Percentiles rank a stretch among this genome's conserved stretches.
Conservation (phyloP, 1,140 invertebrate species). For the Drosophila ambigua region DNA sequence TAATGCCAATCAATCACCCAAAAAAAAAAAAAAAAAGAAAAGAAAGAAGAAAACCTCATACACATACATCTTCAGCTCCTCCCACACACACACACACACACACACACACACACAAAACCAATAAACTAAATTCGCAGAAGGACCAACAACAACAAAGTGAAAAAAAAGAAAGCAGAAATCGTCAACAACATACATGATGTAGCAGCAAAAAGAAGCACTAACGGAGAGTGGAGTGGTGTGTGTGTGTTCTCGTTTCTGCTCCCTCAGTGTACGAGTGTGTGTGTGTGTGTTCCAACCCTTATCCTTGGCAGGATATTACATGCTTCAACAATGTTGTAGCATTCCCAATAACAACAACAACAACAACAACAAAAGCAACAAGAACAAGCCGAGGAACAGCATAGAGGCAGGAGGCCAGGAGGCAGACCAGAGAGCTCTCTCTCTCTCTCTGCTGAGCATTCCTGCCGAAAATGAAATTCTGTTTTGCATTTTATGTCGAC, state of each 20-base stretch:
- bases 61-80: slow-evolving; percentile 48
- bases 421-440: too few species aligned
- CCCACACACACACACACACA: slow-evolving; percentile 38
- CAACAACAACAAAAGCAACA: slow-evolving; percentile 24
- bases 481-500: slow-evolving; percentile 83
- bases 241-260: slow-evolving; percentile 9
- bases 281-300: slow-evolving; percentile 73
- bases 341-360: slow-evolving; percentile 78
- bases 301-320: slow-evolving; percentile 82
- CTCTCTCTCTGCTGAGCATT: slow-evolving; percentile 51
- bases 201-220: slow-evolving; percentile 14
- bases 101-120: slow-evolving; percentile 65
- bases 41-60: slow-evolving; percentile 26
- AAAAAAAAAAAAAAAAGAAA: slow-evolving; percentile 43
- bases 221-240: slow-evolving; percentile 28
- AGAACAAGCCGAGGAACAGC: background rate
- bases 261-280: slow-evolving; percentile 22
- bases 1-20: slow-evolving; percentile 82
- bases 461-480: slow-evolving; percentile 82
- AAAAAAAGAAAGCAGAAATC: slow-evolving; percentile 72
- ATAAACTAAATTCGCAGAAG: slow-evolving; percentile 80
- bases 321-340: slow-evolving; percentile 82
- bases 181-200: slow-evolving; percentile 71
- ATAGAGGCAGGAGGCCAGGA: too few species aligned
- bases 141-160: slow-evolving; percentile 40